Evolutionary conservation across 1,140 invertebrate genomes (phyloP), one percentile per base, ranked within the genome.

Genomic region (Philopotamus ludificatus): DNA sequence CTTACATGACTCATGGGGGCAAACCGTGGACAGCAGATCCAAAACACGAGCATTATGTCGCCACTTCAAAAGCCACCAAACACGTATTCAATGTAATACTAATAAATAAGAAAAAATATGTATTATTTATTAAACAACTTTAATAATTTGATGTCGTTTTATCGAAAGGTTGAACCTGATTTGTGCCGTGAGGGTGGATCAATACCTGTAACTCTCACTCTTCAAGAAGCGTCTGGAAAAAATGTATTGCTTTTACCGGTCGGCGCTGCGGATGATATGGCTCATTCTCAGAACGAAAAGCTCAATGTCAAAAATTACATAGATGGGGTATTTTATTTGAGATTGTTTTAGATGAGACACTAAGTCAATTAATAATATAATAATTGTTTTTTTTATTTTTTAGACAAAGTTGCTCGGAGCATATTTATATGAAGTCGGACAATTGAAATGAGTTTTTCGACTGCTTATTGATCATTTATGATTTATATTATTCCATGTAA

Each of bases 211-310:
- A 97, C 96, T 58, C 80, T 99, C 57, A 97, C 93, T 16, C 85
- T 91, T 72, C 87, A 96, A 79, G 87, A 95, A 77, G 85, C 91
- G 1, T 97, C 94, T 50, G 91, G 90, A 0, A 95, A 94, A 75
- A 98, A 94, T 82, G 94, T 97, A 22, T 83, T 98, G 65, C 81
- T 99, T 26, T 81, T 99, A 51, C 95, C 95, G 2, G 87, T 94
- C 73, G 97, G 97, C 50, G 86, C 89, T 68, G 89, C 88, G 62
- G 96, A 98, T 78, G 97, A 99, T 81, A 96, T 96, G 66, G 95
- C 96, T 63, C 97, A 99, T 82, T 97, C 95, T 0, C 97, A 98
- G 79, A 98, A 98, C 82, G 97, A 99, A 78, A 99, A 99, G 78
- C 85, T 98, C 68, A 89, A 97, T 81, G 81, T 91, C 59, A 81